Base-by-base conservation (phyloP, 1,140 invertebrate genomes). In the Pseudomyrmex sp. region DNA sequence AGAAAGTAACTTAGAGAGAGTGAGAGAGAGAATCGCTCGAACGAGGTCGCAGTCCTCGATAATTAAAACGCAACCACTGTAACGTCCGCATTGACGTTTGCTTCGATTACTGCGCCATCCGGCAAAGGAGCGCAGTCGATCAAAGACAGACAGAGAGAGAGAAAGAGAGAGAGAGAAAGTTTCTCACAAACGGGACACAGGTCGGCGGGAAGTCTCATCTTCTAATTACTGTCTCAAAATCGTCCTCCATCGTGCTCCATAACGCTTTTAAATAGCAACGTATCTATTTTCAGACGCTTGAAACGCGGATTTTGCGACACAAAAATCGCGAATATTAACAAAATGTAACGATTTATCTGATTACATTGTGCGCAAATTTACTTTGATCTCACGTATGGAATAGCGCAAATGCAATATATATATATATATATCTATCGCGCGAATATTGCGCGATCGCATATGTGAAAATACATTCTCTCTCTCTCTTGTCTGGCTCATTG, bases 41-140 rank as follows among this genome's bases (percentile, higher is more conserved):
- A 44, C 20, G 46, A 59, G 48, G 23, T 10, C 18, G 44, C 54
- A 48, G 66, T 80, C 54, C 2, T 59, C 66, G 66, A 80, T 80
- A 80, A 80, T 80, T 80, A 70, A 80, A 80, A 80, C 54, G 66
- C 66, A 80, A 80, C 76, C 76, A 80, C 76, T 80, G 65, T 72
- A 72, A 80, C 66, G 66, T 80, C 76, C 44, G 66, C 76, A 80
- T 80, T 80, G 76, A 80, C 66, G 35, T 72, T 72, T 70, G 3
- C 76, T 70, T 12, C 15, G 20, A 72, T 48, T 59, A 72, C 66
- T 59, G 44, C 52, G 26, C 50, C 26, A 66, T 35, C 46, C 65
- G 4, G 20, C 54, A 80, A 80, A 72, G 44, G 54, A 72, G 20
- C 12, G 35, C 35, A 18, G 35, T 70, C 66, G 66, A 80, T 72